These are phyloP conservation scores for Polydesmus complanatus DNA, from an alignment of 2,888 invertebrate species.

Conservation along the genomic window DNA sequence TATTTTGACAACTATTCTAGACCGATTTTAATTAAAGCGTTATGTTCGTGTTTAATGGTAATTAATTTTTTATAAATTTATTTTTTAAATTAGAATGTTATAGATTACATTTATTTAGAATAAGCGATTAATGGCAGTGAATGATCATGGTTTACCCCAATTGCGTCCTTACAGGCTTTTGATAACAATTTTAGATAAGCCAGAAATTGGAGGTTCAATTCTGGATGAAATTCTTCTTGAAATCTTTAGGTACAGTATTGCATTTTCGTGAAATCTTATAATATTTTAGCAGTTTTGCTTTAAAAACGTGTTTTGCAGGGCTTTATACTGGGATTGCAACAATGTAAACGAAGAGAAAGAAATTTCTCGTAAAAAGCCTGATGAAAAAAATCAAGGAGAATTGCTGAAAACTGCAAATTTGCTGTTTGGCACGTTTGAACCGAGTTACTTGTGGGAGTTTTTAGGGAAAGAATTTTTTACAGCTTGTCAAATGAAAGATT, in stretches of 20 bases:
- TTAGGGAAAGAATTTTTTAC: slow-evolving; percentile 37
- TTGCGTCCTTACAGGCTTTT: slow-evolving; percentile 52
- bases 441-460: slow-evolving; percentile 74
- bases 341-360: slow-evolving; percentile 24
- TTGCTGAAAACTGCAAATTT: slow-evolving; percentile 70
- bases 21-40: slow-evolving; percentile 26
- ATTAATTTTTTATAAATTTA: background rate
- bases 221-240: slow-evolving; percentile 62
- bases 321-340: slow-evolving; percentile 40
- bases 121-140: background rate
- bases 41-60: slow-evolving; percentile 23
- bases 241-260: slow-evolving; percentile 43
- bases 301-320: slow-evolving; percentile 33
- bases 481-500: slow-evolving; percentile 21
- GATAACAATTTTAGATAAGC: slow-evolving; percentile 69
- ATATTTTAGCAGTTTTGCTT: slow-evolving; percentile 6
- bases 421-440: slow-evolving; percentile 65
- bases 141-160: slow-evolving; percentile 24
- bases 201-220: slow-evolving; percentile 66
- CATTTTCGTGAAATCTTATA: background rate
- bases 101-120: background rate
- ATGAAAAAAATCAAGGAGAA: slow-evolving; percentile 38
- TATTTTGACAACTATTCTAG: slow-evolving; percentile 22
- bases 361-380: slow-evolving; percentile 31
- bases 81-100: slow-evolving; percentile 7